Base-by-base conservation (phyloP, 2,797 vertebrate genomes). In the Pangasius sanitwongsei region DNA sequence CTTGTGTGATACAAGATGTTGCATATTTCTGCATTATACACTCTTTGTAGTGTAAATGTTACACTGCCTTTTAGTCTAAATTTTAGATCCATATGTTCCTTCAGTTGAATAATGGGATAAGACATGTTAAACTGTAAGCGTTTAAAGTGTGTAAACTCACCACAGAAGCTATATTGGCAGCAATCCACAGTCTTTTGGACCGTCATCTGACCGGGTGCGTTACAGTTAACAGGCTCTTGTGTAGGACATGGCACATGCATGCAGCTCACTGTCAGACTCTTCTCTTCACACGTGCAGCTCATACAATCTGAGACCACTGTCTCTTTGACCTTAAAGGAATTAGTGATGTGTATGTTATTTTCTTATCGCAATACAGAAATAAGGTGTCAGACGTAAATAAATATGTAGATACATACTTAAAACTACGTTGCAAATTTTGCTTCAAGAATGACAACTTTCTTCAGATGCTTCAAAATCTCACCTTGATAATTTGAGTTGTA, bases 301-400 rank as follows among this genome's bases (percentile, higher is more conserved):
- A 96, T 88, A 91, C 97, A 98, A 86, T 93, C 92, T 15, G 92
- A 95, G 44, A 25, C 91, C 97, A 97, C 98, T 1, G 9, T 94
- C 44, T 94, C 92, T 75, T 96, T 96, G 7, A 94, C 93, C 97
- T 98, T 87, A 20, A 5, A 57, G 4, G 7, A 59, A 61, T 74
- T 4, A 25, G 20, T 44, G 31, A 44, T 11, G 6, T 77, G 48
- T 9, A 15, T n/a, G 13, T 77, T 31, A n/a, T 23, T 77, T 44
- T 44, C 7, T 72, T 44, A 9, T 72, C 37, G 11, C 7, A 44
- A 44, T 44, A 44, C 44, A 44, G 44, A 44, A 44, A 4, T 44
- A 44, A 44, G 44, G 44, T 44, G 4, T 44, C 44, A 44, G 44
- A 4, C 3, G 6, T 44, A 44, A 44, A 44, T 44, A 4, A 3